A percentile compares a stretch with the other conserved stretches of the same genome.
phyloP scores from a whole-genome alignment of 2,888 invertebrate genomes.

The Agrenia bidenticulata region DNA sequence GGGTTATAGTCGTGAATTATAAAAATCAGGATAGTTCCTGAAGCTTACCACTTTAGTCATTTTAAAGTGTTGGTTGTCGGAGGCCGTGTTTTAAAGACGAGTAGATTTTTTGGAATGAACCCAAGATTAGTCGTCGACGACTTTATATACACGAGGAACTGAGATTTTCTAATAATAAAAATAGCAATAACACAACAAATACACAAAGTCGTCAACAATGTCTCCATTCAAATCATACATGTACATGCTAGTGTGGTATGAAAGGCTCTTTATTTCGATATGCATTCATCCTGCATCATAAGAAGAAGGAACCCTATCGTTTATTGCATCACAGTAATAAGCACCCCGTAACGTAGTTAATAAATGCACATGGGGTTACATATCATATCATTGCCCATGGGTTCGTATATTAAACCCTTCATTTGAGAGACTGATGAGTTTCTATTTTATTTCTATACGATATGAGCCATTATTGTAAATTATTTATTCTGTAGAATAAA shows the following conservation, averaged over 20 bases:
- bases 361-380: background rate
- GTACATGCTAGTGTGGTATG: constrained; percentile 4
- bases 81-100: constrained; percentile 1
- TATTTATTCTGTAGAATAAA: too few species aligned
- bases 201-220: constrained; percentile 14
- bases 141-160: constrained; percentile 35
- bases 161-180: constrained; percentile 1
- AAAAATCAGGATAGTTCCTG: background rate
- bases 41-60: constrained; percentile 39
- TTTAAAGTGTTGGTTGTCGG: constrained; percentile 16
- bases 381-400: background rate
- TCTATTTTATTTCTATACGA: background rate
- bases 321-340: constrained; percentile 7
- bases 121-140: constrained; percentile 21
- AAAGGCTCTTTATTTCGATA: background rate
- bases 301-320: constrained; percentile 5
- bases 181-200: constrained; percentile 14
- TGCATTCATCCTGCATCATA: background rate
- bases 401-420: constrained; percentile 5
- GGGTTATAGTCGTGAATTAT: background rate
- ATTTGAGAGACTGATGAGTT: constrained; percentile 1
- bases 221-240: constrained; percentile 12
- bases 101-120: constrained; percentile 26
- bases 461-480: too few species aligned
- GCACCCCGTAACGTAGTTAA: constrained; percentile 20